phyloP scores from a whole-genome alignment of 2,797 vertebrate genomes.

The Lepus oiostolus region DNA sequence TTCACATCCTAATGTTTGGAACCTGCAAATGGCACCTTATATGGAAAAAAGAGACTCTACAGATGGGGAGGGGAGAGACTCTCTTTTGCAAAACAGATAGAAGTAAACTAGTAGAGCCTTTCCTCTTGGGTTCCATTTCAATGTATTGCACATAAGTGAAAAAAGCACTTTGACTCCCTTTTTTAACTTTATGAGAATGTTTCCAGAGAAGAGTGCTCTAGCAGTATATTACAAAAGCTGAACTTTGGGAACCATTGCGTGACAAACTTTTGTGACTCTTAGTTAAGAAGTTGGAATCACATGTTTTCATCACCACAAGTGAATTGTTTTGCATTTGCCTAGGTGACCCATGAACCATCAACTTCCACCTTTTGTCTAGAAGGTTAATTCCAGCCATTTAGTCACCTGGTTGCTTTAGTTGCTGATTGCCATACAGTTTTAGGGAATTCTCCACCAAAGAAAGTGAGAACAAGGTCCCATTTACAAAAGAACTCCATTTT shows the following conservation, averaged over 20 bases:
- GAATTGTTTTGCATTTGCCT: background rate
- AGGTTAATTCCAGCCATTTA: background rate
- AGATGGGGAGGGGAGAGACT: background rate
- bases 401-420: background rate
- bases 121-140: background rate
- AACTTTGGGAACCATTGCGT: background rate
- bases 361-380: background rate
- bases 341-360: background rate
- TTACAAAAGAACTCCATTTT: background rate
- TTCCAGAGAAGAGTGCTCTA: background rate
- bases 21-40: background rate
- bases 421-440: slow-evolving; percentile 9
- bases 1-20: background rate
- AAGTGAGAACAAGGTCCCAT: background rate
- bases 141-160: background rate
- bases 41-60: background rate
- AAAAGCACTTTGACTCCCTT: background rate
- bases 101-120: background rate
- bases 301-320: background rate
- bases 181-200: background rate
- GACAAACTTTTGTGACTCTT: background rate
- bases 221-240: background rate
- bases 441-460: background rate
- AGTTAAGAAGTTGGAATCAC: background rate
- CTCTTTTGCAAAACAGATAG: slow-evolving; percentile 1